Evolutionary conservation across 2,888 invertebrate genomes (phyloP).

Genomic region (Graphium colonna): DNA sequence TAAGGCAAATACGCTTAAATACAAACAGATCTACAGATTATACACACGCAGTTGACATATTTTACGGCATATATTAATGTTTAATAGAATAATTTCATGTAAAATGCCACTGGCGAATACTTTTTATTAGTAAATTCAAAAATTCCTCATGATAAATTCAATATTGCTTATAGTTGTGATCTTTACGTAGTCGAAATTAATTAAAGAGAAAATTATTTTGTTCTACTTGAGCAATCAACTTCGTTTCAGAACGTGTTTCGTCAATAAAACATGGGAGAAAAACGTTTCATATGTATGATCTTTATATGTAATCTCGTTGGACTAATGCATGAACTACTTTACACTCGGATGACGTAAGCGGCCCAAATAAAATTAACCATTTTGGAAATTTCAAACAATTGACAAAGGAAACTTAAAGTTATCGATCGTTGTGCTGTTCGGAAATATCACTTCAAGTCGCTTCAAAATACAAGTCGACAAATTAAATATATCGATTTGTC

Average conservation of each 20-base stretch:
- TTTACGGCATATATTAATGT: not conserved
- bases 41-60: not conserved
- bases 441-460: not conserved
- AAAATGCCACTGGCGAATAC: not conserved
- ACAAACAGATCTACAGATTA: slow-evolving; percentile 3
- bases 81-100: not conserved
- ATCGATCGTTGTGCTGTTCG: not conserved
- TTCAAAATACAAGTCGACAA: not conserved
- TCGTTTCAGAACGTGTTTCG: not conserved
- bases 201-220: not conserved
- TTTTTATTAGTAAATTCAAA: not conserved
- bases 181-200: not conserved
- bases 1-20: slow-evolving; percentile 16
- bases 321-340: not conserved
- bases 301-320: too few relatives aligned
- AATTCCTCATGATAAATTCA: slow-evolving; percentile 4
- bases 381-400: not conserved
- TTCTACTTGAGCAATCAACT: slow-evolving; percentile 21
- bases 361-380: not conserved
- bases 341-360: not conserved
- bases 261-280: not conserved
- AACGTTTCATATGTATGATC: not conserved
- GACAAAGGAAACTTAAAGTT: not conserved
- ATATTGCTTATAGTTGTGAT: slow-evolving; percentile 17
- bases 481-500: not conserved